These are phyloP conservation scores for Pristionchus mayeri DNA, from an alignment of 2,888 invertebrate species.

Conservation along the genomic window DNA sequence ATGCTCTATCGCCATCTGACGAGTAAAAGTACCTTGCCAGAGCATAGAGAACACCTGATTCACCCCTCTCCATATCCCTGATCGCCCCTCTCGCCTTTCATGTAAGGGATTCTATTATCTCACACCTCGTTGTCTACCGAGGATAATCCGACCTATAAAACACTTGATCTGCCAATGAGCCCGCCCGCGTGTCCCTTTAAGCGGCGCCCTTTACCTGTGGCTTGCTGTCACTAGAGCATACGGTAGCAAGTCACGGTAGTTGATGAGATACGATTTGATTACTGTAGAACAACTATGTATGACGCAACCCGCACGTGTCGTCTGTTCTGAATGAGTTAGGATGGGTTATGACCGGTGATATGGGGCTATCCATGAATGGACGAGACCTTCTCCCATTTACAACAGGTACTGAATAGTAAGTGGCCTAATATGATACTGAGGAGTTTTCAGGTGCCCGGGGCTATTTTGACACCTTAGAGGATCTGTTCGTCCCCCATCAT, in stretches of 20 bases:
- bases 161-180: slow-evolving; percentile 10
- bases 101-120: not conserved
- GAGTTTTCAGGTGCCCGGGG: not conserved
- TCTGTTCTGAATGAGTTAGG: not conserved
- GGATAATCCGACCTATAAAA: slow-evolving; percentile 34
- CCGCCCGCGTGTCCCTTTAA: not conserved
- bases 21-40: too few relatives aligned
- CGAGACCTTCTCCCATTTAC: not conserved
- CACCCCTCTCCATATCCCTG: too few relatives aligned
- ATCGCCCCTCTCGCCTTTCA: not conserved
- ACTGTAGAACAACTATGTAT: too few relatives aligned
- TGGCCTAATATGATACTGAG: not conserved
- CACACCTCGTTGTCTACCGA: not conserved
- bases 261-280: not conserved
- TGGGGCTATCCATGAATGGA: slow-evolving; percentile 1
- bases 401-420: not conserved
- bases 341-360: slow-evolving; percentile 6
- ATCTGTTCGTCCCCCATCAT: too few relatives aligned
- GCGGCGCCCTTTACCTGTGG: slow-evolving; percentile 10
- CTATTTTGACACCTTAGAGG: not conserved
- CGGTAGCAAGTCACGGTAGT: not conserved
- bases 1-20: too few relatives aligned
- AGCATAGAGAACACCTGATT: too few relatives aligned
- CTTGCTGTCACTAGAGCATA: not conserved
- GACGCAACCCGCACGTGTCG: slow-evolving; percentile 25